Conservation (phyloP, 2,888 invertebrate genomes). For the Stenotaenia linearis region DNA sequence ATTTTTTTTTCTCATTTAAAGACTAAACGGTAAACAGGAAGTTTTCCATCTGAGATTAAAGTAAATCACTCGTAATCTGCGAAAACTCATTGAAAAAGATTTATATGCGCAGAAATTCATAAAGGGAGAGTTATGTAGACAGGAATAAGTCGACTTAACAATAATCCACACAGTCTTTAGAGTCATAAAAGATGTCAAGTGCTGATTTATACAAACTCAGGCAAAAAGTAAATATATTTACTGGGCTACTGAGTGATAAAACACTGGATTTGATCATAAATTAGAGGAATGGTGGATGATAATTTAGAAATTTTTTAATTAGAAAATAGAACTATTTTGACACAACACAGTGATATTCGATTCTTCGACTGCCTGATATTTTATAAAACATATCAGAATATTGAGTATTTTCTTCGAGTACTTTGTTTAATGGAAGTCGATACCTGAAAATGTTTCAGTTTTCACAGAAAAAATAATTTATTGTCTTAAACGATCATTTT, state of each 20-base stretch:
- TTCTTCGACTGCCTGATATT: too few relatives aligned
- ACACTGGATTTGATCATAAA: not conserved
- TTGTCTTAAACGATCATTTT: too few relatives aligned
- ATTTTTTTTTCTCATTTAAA: not conserved
- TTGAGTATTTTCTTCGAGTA: too few relatives aligned
- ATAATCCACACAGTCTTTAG: not conserved
- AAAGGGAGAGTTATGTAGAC: not conserved
- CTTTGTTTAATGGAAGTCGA: too few relatives aligned
- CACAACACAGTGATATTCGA: too few relatives aligned
- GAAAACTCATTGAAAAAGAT: not conserved
- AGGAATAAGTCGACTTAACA: not conserved
- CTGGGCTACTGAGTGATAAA: not conserved
- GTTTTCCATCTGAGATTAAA: not conserved
- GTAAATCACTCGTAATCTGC: not conserved
- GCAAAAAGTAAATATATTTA: not conserved
- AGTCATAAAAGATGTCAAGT: constrained; percentile 6
- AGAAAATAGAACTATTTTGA: too few relatives aligned
- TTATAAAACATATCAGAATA: too few relatives aligned
- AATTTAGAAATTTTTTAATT: too few relatives aligned
- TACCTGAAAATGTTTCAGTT: too few relatives aligned
- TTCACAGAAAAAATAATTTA: too few relatives aligned
- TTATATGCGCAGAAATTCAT: not conserved
- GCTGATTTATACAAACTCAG: not conserved
- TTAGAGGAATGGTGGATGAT: too few relatives aligned
- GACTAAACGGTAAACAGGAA: not conserved